Base-by-base conservation (phyloP, 2,113 vertebrate genomes). In the Danionella cerebrum region DNA sequence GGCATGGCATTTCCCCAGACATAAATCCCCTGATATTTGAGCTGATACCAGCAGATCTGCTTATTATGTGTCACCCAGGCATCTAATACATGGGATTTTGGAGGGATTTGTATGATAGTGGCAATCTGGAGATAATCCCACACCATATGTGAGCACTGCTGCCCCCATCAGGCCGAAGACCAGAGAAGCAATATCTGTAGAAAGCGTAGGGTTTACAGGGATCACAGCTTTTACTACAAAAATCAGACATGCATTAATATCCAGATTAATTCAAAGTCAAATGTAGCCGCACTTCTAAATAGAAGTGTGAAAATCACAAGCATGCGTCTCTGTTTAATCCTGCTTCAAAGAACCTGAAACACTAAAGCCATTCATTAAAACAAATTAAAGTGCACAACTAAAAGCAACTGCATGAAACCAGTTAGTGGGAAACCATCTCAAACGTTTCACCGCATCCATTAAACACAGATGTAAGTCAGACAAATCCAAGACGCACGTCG, bases 91-190 rank as follows among this genome's bases (percentile, higher is more conserved):
- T 18, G 2, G 22, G 22, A 29, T 42, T 29, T 59, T 9, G 3
- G 3, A 11, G 25, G 27, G 27, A 33, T 53, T 33, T 18, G 27
- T 53, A 6, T 50, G 12, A 59, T 33, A 31, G 5, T n/a, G 45
- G 52, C 7, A 41, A 59, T 45, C 11, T 24, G 42, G 58, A 13
- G n/a, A 16, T 41, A 39, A 33, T 24, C 19, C 21, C 10, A 6
- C 12, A 31, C 9, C 44, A 70, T 42, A 18, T 47, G 54, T 72
- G 67, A 70, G 42, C 64, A 42, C 69, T 80, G 74, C 71, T 78
- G 79, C 79, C 79, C 55, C 76, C 79, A 73, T 41, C 74, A 78
- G 79, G 76, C 22, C 63, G 31, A 22, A 22, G 64, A 13, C 14
- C 47, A 21, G 16, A 1, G 4, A 4, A 33, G 35, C 13, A 9